A percentile compares a stretch with the other conserved stretches of the same genome.
These are phyloP conservation scores for Helicoverpa zea DNA, from an alignment of 1,140 invertebrate genomes.

Conservation along the genomic window DNA sequence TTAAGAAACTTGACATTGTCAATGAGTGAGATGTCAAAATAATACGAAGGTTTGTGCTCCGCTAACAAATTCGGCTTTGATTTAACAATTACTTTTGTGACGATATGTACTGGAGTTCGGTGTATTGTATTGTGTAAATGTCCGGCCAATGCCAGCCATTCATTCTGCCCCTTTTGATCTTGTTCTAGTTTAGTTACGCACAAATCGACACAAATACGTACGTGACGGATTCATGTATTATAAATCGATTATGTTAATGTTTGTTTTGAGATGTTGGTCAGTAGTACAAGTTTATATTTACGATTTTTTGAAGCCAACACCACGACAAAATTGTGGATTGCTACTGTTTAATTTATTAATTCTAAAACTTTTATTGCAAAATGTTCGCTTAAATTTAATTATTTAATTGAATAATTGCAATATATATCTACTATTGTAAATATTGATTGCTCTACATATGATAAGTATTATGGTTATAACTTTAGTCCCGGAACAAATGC, in stretches of 20 bases:
- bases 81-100: conserved; percentile 50
- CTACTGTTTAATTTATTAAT: no score
- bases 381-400: no score
- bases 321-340: no score
- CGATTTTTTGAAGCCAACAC: not conserved
- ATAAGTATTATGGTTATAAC: no score
- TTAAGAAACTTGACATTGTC: conserved; percentile 15
- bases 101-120: conserved; percentile 46
- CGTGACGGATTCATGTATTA: conserved; percentile 30
- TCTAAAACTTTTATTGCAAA: no score
- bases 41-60: conserved; percentile 62
- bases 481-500: no score
- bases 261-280: conserved; percentile 11
- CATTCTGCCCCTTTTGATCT: conserved; percentile 38
- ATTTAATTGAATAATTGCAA: no score
- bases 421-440: no score
- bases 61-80: conserved; percentile 72
- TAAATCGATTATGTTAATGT: conserved; percentile 27
- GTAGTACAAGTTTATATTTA: not conserved
- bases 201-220: conserved; percentile 23
- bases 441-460: no score
- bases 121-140: conserved; percentile 59
- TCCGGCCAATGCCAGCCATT: conserved; percentile 50
- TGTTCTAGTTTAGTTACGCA: conserved; percentile 49
- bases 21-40: conserved; percentile 24